Conservation (phyloP, 1,140 invertebrate genomes). For the Zaprionus kolodkinae region DNA sequence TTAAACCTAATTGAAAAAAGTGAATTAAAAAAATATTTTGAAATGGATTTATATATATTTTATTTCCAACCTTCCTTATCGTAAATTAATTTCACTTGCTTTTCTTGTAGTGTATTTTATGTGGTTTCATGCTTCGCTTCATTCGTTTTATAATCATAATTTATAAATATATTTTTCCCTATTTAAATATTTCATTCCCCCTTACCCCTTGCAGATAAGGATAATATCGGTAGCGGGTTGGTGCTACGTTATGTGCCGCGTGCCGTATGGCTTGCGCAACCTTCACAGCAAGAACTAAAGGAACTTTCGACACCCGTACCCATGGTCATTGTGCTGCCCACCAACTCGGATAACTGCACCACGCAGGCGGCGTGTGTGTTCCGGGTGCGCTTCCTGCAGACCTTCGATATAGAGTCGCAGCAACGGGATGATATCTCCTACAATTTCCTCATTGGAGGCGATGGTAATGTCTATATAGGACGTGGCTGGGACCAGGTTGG, state of each 20-base stretch:
- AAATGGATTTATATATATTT: neutral
- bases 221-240: constrained; percentile 67
- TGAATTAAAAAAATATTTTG: neutral
- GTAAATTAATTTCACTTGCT: neutral
- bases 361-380: constrained; percentile 85
- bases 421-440: constrained; percentile 87
- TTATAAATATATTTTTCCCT: neutral
- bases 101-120: neutral
- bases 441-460: constrained; percentile 88
- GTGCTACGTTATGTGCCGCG: constrained; percentile 83
- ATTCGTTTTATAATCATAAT: neutral
- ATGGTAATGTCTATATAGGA: constrained; percentile 88
- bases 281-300: constrained; percentile 83
- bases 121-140: constrained; percentile 1
- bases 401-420: constrained; percentile 89
- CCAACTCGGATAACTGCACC: constrained; percentile 85
- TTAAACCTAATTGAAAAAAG: constrained; percentile 1
- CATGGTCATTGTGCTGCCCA: constrained; percentile 85
- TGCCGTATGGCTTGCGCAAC: constrained; percentile 87
- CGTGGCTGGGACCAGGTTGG: constrained; percentile 87
- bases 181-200: constrained; percentile 2
- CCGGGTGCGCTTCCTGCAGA: constrained; percentile 88
- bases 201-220: constrained; percentile 42
- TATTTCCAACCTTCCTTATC: neutral
- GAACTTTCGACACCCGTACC: constrained; percentile 84